Evolutionary conservation across 92 coral and sea anemone genomes (phyloP).

Genomic region (Phenganax stokvisi): DNA sequence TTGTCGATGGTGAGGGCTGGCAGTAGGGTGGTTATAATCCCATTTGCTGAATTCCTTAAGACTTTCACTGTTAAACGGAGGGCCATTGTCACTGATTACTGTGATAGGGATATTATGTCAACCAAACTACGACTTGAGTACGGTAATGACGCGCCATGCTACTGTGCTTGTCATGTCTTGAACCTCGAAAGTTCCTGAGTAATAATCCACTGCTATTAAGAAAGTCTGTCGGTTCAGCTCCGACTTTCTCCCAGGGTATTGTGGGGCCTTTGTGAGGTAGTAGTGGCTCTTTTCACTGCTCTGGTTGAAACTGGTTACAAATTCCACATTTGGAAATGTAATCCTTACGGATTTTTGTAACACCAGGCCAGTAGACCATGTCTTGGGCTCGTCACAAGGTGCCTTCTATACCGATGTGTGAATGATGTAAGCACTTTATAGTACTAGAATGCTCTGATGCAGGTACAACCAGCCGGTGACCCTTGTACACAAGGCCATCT

Average conservation of each 20-base stretch:
- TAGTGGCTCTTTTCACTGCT: conserved; percentile 47
- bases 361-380: too few species aligned
- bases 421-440: not conserved
- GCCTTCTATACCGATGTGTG: not conserved
- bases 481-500: conserved; percentile 43
- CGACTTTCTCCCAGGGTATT: conserved; percentile 41
- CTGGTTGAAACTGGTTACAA: conserved; percentile 42
- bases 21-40: too few species aligned
- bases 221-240: conserved; percentile 3
- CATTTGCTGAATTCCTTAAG: too few species aligned
- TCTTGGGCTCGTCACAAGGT: not conserved
- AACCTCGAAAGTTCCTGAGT: too few species aligned
- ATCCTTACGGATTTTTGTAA: conserved; percentile 43
- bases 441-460: conserved; percentile 16
- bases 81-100: too few species aligned
- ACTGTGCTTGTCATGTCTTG: too few species aligned
- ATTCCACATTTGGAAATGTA: conserved; percentile 38
- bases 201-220: too few species aligned
- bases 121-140: too few species aligned
- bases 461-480: conserved; percentile 39
- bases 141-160: too few species aligned
- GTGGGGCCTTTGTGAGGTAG: conserved; percentile 29
- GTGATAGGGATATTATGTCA: too few species aligned
- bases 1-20: too few species aligned
- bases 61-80: too few species aligned